phyloP scores from a whole-genome alignment of 2,888 invertebrate species.

The Sepiola atlantica region DNA sequence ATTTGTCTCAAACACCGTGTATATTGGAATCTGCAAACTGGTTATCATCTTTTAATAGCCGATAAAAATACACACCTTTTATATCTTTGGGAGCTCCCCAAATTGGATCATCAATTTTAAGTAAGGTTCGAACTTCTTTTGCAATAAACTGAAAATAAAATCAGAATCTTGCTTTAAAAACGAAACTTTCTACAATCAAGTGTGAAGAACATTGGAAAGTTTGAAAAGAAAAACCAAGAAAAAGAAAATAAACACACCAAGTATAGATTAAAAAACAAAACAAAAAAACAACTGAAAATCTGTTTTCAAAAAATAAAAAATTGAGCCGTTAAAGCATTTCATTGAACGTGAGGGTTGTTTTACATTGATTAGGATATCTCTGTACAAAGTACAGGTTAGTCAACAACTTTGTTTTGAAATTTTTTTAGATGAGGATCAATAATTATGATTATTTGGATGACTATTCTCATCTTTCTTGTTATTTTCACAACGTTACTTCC shows the following conservation, averaged over 20 bases:
- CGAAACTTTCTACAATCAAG: background rate
- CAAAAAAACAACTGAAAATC: background rate
- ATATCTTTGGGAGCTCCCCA: background rate
- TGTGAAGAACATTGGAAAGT: background rate
- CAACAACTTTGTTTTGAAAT: too few relatives aligned
- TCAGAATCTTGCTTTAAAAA: background rate
- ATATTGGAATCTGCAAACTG: background rate
- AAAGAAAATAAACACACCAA: background rate
- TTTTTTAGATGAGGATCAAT: too few relatives aligned
- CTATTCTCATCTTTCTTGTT: too few relatives aligned
- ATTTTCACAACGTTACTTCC: too few relatives aligned
- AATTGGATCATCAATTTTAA: background rate
- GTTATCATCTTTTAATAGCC: background rate
- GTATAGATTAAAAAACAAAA: background rate
- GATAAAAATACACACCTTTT: background rate
- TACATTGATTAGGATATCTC: too few relatives aligned
- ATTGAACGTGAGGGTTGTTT: too few relatives aligned
- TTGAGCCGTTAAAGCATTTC: background rate
- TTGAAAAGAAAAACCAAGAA: background rate
- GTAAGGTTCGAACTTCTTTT: background rate
- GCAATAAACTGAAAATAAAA: background rate
- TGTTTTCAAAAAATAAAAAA: background rate
- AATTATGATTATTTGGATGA: too few relatives aligned
- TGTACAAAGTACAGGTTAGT: too few relatives aligned
- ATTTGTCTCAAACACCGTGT: too few relatives aligned